A percentile compares a stretch with the other conserved stretches of the same genome.
These are phyloP conservation scores for Laterallus jamaicensis DNA, from an alignment of 2,113 vertebrate genomes.

Conservation along the genomic window DNA sequence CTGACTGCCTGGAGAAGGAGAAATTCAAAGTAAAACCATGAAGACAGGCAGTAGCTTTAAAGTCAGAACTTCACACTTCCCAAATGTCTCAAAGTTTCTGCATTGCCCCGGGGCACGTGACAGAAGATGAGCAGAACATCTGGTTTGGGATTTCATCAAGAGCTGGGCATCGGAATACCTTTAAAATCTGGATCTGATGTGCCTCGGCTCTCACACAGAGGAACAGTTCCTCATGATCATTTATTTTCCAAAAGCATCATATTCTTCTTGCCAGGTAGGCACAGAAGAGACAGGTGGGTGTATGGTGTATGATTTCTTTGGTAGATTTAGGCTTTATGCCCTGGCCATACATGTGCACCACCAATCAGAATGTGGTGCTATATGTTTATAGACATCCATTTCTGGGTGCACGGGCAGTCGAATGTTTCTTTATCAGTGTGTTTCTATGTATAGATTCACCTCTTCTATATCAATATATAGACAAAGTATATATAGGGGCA, in stretches of 20 bases:
- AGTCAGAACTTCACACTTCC: background rate
- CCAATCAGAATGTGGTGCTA: background rate
- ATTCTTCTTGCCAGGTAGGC: background rate
- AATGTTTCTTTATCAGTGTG: background rate
- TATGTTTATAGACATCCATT: fast-evolving
- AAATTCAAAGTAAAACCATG: background rate
- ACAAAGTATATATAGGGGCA: background rate
- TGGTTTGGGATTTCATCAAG: background rate
- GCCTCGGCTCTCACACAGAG: background rate
- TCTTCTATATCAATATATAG: fast-evolving
- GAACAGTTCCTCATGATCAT: background rate
- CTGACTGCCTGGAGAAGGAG: background rate
- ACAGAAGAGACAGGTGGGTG: background rate
- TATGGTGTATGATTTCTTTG: background rate
- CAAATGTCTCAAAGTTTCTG: background rate
- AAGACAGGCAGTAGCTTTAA: background rate
- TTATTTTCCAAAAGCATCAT: background rate
- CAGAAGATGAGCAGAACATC: background rate
- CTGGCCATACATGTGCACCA: background rate
- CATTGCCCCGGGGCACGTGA: fast-evolving
- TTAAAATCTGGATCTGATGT: background rate
- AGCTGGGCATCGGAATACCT: background rate
- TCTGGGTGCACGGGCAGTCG: fast-evolving
- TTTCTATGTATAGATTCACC: background rate
- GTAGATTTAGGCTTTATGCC: background rate